A percentile compares a stretch with the other conserved stretches of the same genome.
phyloP scores from a whole-genome alignment of 2,113 vertebrate species.

The Bubo scandiacus region DNA sequence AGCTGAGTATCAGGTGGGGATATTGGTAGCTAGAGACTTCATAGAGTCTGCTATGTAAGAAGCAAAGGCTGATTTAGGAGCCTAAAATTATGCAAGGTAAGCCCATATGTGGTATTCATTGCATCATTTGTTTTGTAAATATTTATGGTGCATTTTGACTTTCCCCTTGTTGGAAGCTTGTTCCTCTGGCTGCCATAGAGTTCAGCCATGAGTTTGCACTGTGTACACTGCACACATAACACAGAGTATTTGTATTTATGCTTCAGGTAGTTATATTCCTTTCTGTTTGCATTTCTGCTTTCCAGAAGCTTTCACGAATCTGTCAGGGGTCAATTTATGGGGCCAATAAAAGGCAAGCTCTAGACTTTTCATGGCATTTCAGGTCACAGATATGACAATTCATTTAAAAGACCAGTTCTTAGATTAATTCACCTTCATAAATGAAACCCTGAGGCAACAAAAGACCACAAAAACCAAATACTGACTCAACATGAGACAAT shows the following conservation, averaged over 20 bases:
- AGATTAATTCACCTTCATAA: not conserved
- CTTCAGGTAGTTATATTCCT: not conserved
- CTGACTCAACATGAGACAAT: not conserved
- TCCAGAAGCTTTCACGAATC: not conserved
- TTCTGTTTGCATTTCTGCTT: slow-evolving; percentile 13
- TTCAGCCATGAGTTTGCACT: not conserved
- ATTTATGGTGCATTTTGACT: not conserved
- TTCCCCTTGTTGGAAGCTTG: not conserved
- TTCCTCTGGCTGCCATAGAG: not conserved
- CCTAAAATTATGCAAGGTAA: not conserved
- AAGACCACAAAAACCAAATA: not conserved
- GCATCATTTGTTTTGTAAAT: not conserved
- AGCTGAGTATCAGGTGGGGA: too few species aligned
- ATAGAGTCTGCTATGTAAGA: not conserved
- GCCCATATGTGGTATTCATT: not conserved
- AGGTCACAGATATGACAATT: not conserved
- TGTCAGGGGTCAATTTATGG: not conserved
- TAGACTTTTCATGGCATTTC: not conserved
- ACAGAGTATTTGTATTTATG: not conserved
- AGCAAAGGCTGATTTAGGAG: not conserved
- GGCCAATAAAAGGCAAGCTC: not conserved
- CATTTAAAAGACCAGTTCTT: not conserved
- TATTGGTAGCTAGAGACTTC: too few species aligned
- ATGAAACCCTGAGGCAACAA: not conserved
- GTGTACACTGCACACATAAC: not conserved